Evolutionary conservation across 2,113 vertebrate genomes (phyloP).

Genomic region (Nipponia nippon): DNA sequence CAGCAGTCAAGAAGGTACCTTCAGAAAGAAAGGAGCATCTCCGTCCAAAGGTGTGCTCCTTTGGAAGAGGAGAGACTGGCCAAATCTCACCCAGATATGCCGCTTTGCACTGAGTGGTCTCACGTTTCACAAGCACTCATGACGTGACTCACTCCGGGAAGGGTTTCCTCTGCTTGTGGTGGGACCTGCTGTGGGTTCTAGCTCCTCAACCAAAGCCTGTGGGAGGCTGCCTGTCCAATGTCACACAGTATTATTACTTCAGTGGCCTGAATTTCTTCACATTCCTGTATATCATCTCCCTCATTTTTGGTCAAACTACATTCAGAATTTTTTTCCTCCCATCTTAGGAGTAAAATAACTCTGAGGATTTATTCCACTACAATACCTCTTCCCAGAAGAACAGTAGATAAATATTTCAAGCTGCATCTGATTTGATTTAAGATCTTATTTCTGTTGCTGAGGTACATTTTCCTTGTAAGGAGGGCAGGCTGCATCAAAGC

Average conservation of each 20-base stretch:
- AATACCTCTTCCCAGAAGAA: neutral
- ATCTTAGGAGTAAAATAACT: neutral
- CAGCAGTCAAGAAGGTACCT: neutral
- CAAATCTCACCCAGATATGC: neutral
- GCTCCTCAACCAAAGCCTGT: neutral
- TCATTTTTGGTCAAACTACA: neutral
- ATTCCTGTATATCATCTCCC: neutral
- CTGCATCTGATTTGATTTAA: constrained; percentile 32
- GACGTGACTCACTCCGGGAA: neutral
- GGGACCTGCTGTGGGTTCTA: neutral
- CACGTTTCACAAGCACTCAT: fast-evolving
- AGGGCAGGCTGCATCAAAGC: neutral
- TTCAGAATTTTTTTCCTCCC: neutral
- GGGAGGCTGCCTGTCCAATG: neutral
- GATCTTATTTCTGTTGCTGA: constrained; percentile 36
- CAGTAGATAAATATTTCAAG: neutral
- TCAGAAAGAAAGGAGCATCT: neutral
- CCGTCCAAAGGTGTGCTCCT: neutral
- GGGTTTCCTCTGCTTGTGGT: neutral
- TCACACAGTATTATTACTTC: neutral
- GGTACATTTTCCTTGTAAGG: constrained; percentile 13
- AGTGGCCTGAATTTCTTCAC: neutral
- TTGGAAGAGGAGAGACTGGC: neutral
- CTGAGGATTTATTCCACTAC: neutral
- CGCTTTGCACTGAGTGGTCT: neutral